Evolutionary conservation across 2,797 vertebrate genomes (phyloP).

Genomic region (Hyperoplus lanceolatus): DNA sequence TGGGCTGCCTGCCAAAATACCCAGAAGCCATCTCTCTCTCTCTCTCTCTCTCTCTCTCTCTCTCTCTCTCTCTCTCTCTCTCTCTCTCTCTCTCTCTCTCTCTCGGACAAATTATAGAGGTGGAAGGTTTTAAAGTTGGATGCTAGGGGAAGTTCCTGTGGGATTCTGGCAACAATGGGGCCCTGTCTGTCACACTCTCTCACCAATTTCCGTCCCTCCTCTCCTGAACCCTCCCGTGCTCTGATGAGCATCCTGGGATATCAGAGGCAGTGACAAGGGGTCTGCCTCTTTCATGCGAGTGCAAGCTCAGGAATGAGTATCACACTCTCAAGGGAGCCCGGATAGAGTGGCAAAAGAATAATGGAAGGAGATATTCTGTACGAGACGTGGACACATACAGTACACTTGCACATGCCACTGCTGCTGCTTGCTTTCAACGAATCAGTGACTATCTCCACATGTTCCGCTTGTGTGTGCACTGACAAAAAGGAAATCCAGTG

Average conservation of each 20-base stretch:
- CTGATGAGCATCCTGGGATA: constrained; percentile 74
- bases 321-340: constrained; percentile 52
- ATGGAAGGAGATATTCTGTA: constrained; percentile 44
- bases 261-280: constrained; percentile 62
- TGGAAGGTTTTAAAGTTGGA: constrained; percentile 56
- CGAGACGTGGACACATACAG: constrained; percentile 18
- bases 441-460: too few relatives aligned
- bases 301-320: constrained; percentile 66
- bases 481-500: too few relatives aligned
- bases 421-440: too few relatives aligned
- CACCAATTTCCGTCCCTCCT: constrained; percentile 8
- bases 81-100: constrained; percentile 26
- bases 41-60: constrained; percentile 33
- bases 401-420: constrained; percentile 19
- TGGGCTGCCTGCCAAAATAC: constrained; percentile 46
- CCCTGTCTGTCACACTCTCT: constrained; percentile 52
- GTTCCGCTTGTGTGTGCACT: too few relatives aligned
- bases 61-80: constrained; percentile 27
- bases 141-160: constrained; percentile 61
- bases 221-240: constrained; percentile 43
- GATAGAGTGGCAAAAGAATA: constrained; percentile 64
- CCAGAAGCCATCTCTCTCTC: constrained; percentile 32
- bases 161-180: constrained; percentile 68
- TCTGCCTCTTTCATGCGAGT: constrained; percentile 65
- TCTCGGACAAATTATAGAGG: constrained; percentile 66